These are phyloP conservation scores for Siniperca obscura DNA, from an alignment of 2,797 vertebrate genomes.

Conservation along the genomic window DNA sequence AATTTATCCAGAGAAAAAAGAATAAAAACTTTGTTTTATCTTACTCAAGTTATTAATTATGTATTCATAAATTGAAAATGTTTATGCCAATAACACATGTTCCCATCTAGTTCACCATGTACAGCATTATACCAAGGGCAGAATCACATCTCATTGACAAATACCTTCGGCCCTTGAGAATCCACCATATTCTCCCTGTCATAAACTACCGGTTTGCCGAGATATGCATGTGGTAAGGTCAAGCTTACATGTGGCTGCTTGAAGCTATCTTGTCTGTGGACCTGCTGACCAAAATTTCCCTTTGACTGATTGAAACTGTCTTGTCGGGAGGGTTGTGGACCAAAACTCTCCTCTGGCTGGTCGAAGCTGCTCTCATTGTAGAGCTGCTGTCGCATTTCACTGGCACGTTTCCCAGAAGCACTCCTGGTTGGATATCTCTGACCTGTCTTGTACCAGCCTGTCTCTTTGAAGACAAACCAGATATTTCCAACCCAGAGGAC, in stretches of 20 bases:
- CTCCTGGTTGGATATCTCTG: slow-evolving; percentile 90
- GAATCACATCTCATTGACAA: slow-evolving; percentile 90
- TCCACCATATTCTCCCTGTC: slow-evolving; percentile 81
- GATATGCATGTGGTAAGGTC: slow-evolving; percentile 79
- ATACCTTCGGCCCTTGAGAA: slow-evolving; percentile 89
- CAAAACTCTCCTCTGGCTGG: slow-evolving; percentile 85
- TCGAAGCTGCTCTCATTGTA: slow-evolving; percentile 92
- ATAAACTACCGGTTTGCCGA: slow-evolving; percentile 72
- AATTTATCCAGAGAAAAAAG: not conserved
- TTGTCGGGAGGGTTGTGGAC: slow-evolving; percentile 84
- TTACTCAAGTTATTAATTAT: not conserved
- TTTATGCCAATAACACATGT: slow-evolving; percentile 13
- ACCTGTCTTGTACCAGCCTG: slow-evolving; percentile 94
- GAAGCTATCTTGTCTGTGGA: slow-evolving; percentile 70
- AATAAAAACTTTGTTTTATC: not conserved
- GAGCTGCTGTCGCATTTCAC: slow-evolving; percentile 88
- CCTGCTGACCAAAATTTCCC: slow-evolving; percentile 51
- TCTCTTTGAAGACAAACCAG: slow-evolving; percentile 99
- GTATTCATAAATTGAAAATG: slow-evolving; percentile 27
- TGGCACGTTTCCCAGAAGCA: slow-evolving; percentile 90
- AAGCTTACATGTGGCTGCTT: slow-evolving; percentile 74
- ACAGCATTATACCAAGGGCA: slow-evolving; percentile 1
- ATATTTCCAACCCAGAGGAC: slow-evolving; percentile 98
- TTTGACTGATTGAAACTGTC: slow-evolving; percentile 74
- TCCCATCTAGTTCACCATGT: slow-evolving; percentile 54